Base-by-base conservation (phyloP, 2,113 vertebrate genomes). In the Lampris incognitus region DNA sequence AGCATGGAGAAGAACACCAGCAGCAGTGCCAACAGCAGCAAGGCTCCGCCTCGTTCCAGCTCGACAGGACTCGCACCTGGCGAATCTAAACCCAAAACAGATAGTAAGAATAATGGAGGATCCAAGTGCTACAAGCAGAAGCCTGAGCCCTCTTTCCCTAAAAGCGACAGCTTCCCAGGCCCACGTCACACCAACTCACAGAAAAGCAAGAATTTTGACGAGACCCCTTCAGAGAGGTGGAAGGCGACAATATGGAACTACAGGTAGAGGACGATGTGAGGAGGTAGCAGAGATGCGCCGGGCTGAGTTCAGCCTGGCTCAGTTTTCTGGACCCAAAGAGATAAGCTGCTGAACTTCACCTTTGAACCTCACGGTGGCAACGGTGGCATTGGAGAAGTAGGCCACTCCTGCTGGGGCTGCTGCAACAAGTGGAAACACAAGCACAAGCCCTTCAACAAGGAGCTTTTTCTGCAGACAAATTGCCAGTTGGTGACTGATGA, bases 141-240 rank as follows among this genome's bases (percentile, higher is more conserved):
- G 91, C 96, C 96, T 66, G 98, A 99, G 93, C 95, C 95, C 90
- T 89, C 95, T 48, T 96, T 95, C 88, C 95, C 97, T 37, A 99
- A 98, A 96, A 94, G 94, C 77, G 98, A 99, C 92, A 96, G 92
- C 92, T 96, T 96, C 90, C 90, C 92, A 60, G 94, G 95, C 89
- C 95, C 93, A 88, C 96, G 96, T 88, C 97, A 96, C 95, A 94
- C 97, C 96, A 95, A 89, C 96, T 93, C 98, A 97, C 97, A 99
- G 96, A 99, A 99, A 99, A 95, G 96, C 97, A 99, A 99, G 95
- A 95, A 94, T 98, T 99, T 99, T 96, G 98, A 99, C 91, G 97
- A 97, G 96, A 97, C 98, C 98, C 83, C 95, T 96, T 66, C 96
- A 98, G 82, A 97, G 96, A 93, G 96, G 97, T 57, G 95, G 94